Evolutionary conservation across 2,113 vertebrate genomes (phyloP), one percentile per base, ranked within the genome.

Genomic region (Aix galericulata): DNA sequence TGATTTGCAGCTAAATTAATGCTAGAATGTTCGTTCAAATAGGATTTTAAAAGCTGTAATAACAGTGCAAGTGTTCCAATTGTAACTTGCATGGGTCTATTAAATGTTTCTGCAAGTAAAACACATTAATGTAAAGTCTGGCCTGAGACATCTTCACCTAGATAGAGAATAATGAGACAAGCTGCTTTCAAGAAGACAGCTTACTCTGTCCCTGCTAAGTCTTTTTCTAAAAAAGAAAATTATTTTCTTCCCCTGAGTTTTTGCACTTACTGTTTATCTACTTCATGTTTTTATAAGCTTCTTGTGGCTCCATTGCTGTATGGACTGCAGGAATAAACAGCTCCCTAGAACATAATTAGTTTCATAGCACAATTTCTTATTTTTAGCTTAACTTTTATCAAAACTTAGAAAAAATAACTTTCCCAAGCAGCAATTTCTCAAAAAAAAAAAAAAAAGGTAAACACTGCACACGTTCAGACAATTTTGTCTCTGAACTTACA

Each of bases 1-100:
- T 73, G 40, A 95, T 77, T 79, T 90, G 73, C 53, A 95, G n/a
- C 13, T 80, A 93, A 95, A 77, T 87, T 88, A 82, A 93, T 82
- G 16, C 12, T 91, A 23, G 3, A 86, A 81, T 53, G 42, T 89
- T 93, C 60, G 87, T 92, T 53, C 62, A 87, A 95, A 95, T 84
- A 34, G 12, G n/a, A 64, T 78, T 94, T 95, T 82, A 64, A 93
- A 95, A 93, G 32, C 52, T 95, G 55, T 85, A 74, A 89, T 73
- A 64, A 69, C 52, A 86, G 25, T 44, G 29, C 9, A 56, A 88
- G 36, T 58, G 18, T 77, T 82, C 50, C 44, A 83, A 1, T 48
- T 86, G 50, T 63, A 94, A 77, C 29, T 76, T 78, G 64, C 21
- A 29, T 8, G 40, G 31, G 48, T 74, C 46, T 95, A 64, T 74